Base-by-base conservation (phyloP, 2,888 invertebrate species). In the Dichetophora obliterata region DNA sequence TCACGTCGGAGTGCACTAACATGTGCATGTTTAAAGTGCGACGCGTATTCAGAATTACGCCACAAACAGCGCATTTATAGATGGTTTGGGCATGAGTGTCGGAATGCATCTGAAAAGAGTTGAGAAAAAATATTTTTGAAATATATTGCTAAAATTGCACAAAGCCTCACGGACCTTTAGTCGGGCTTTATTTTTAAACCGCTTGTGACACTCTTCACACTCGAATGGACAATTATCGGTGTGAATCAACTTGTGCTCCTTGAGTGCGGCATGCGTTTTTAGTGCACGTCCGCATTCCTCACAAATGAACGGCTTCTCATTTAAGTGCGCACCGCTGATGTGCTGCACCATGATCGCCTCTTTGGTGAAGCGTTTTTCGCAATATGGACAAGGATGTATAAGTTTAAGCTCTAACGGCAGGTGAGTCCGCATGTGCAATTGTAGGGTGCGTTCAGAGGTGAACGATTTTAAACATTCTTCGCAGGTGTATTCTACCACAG, bases 201-300 rank as follows among this genome's bases (percentile, higher is more conserved):
- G 82, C 19, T 88, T 87, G 1, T 85, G 83, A 63, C 89, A 89
- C 31, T 89, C 86, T 1, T 86, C 82, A 81, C 91, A 91, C 61
- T 86, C 86, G 80, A 88, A 90, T 0, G 90, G 90, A 3, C 88
- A 87, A 5, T 89, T 90, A 2, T 90, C 89, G 19, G 89, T 90
- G 78, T 91, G 91, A 2, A 89, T 90, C 5, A 90, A 85, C 77
- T 90, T 88, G 82, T 91, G 91, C 78, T 91, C 91, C 54, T 89
- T 90, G 0, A 91, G 82, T 1, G 91, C 90, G 1, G 90, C 90
- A 65, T 89, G 88, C 4, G 90, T 90, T 43, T 90, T 90, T 22
- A 90, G 87, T 14, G 89, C 88, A 74, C 90, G 89, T 0, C 90
- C 90, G 80, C 91, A 91, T 75, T 88, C 86, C 76, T 90, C 90